phyloP scores from a whole-genome alignment of 2,888 invertebrate genomes.

The Trichopria drosophilae region DNA sequence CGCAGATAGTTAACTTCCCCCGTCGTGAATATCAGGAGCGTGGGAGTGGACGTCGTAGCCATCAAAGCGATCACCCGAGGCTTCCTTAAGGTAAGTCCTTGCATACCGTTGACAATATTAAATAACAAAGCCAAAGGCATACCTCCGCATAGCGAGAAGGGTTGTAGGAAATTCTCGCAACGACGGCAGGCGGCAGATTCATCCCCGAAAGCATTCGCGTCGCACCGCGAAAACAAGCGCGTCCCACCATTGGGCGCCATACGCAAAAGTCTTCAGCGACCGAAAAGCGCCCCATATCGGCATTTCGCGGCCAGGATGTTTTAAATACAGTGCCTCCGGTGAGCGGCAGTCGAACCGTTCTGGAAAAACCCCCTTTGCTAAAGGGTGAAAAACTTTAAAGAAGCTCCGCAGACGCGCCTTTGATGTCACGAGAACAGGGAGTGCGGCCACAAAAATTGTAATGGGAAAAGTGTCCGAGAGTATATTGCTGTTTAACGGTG shows the following conservation, averaged over 20 bases:
- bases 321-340: slow-evolving; percentile 50
- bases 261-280: not conserved
- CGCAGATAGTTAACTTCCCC: no score
- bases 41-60: slow-evolving; percentile 50
- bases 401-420: slow-evolving; percentile 47
- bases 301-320: slow-evolving; percentile 56
- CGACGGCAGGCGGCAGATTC: slow-evolving; percentile 41
- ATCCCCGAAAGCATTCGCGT: slow-evolving; percentile 45
- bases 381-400: slow-evolving; percentile 53
- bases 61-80: slow-evolving; percentile 58
- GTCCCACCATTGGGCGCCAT: not conserved
- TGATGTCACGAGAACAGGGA: slow-evolving; percentile 47
- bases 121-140: slow-evolving; percentile 60
- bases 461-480: no score
- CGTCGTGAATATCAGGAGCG: no score
- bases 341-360: slow-evolving; percentile 15
- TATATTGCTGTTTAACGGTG: no score
- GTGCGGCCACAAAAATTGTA: no score
- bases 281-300: slow-evolving; percentile 49
- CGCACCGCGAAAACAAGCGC: slow-evolving; percentile 37
- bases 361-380: slow-evolving; percentile 43
- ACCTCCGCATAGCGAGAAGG: slow-evolving; percentile 48
- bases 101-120: slow-evolving; percentile 58
- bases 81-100: slow-evolving; percentile 52
- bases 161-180: slow-evolving; percentile 53